phyloP scores from a whole-genome alignment of 2,113 vertebrate genomes.

The Phalacrocorax aristotelis region DNA sequence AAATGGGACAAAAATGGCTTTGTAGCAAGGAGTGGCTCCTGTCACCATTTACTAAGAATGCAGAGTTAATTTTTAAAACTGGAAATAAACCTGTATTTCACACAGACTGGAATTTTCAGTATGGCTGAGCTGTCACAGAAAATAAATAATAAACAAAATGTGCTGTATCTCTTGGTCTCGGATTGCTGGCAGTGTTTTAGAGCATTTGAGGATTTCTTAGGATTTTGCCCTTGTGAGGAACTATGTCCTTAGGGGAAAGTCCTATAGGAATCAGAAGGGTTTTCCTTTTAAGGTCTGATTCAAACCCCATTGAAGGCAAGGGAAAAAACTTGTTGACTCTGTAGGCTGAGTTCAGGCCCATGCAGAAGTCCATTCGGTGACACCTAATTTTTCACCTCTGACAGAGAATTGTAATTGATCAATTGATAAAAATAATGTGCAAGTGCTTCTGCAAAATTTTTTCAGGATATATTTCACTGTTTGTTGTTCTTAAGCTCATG shows the following conservation, averaged over 20 bases:
- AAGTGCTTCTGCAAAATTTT: neutral
- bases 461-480: neutral
- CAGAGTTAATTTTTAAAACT: neutral
- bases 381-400: neutral
- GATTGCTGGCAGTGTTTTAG: neutral
- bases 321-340: neutral
- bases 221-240: neutral
- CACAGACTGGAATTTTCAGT: neutral
- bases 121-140: neutral
- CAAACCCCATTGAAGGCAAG: neutral
- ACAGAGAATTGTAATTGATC: neutral
- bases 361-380: neutral
- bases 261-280: neutral
- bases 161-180: neutral
- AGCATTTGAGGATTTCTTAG: neutral
- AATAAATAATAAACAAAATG: neutral
- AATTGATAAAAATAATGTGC: neutral
- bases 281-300: constrained; percentile 37
- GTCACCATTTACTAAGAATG: neutral
- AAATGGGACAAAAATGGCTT: neutral
- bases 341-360: neutral
- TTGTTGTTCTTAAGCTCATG: neutral
- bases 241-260: neutral
- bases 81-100: neutral
- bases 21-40: neutral